Evolutionary conservation across 2,797 vertebrate genomes (phyloP), one percentile per base, ranked within the genome.

Genomic region (Chaenodraco wilsoni): DNA sequence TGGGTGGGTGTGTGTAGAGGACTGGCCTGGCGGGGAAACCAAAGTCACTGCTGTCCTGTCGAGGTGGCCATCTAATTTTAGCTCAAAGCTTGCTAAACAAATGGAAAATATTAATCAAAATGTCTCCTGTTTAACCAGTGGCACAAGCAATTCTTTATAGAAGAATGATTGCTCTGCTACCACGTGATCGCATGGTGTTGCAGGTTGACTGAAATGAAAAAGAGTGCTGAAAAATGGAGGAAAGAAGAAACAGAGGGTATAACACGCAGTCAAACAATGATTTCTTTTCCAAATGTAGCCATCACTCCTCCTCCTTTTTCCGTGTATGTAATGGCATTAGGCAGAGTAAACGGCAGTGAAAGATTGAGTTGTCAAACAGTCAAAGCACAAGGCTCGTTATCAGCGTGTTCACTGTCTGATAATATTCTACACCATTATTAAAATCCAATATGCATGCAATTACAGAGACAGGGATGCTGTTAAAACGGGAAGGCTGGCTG

Each of bases 51-150:
- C 94, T 93, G 93, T 93, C 92, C 94, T 93, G 92, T 90, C 84
- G 54, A 73, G 93, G 96, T 95, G 97, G 96, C 94, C 94, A 89
- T 97, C 96, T 97, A 96, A 97, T 98, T 96, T 95, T 92, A 93
- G 95, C 94, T 91, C 95, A 93, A 92, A 86, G 89, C 94, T 90
- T 78, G 43, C 92, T 93, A 94, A 92, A 94, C 94, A 91, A 93
- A 92, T 87, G 89, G 93, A 93, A 93, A 93, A 94, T 91, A 95
- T 96, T 96, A 90, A 95, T 95, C 95, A 93, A 94, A 94, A 94
- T 45, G 87, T 94, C 94, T 84, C 69, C 87, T 82, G 75, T 89
- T 92, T 94, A 93, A 95, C 93, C 92, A 91, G 87, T 76, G 82
- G 91, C 93, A 63, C 60, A 61, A 88, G 90, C 92, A 90, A 89